These are phyloP conservation scores for Dicycla oo DNA, from an alignment of 2,888 invertebrate species.

Conservation along the genomic window DNA sequence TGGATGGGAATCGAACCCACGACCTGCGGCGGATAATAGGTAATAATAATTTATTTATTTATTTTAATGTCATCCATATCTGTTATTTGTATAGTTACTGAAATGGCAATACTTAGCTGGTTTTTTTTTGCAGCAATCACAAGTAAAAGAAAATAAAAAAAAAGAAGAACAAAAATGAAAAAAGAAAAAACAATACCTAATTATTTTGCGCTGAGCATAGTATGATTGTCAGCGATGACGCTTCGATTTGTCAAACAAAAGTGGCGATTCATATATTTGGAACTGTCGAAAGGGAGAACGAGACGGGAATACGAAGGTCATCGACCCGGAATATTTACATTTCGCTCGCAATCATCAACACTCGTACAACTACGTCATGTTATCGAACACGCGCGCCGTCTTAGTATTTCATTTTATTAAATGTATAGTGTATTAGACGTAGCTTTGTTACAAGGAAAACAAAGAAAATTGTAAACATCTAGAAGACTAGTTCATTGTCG, in stretches of 20 bases:
- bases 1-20: no score
- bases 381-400: conserved; percentile 11
- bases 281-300: conserved; percentile 10
- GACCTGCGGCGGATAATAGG: no score
- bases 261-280: conserved; percentile 6
- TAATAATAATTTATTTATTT: no score
- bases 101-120: no score
- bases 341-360: conserved; percentile 17
- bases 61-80: no score
- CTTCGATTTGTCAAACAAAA: not conserved
- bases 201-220: no score
- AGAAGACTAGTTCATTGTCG: conserved; percentile 2
- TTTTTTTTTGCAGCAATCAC: no score
- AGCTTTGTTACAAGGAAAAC: conserved; percentile 8
- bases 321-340: conserved; percentile 36
- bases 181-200: no score
- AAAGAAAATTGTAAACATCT: conserved; percentile 6
- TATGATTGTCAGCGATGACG: not conserved
- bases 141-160: no score
- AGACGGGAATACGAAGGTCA: conserved; percentile 41
- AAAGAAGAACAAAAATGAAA: no score
- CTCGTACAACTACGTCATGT: conserved; percentile 30
- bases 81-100: no score
- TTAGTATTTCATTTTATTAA: not conserved
- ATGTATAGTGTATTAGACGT: conserved; percentile 17